phyloP scores from a whole-genome alignment of 2,113 vertebrate species.

The Psophia crepitans region DNA sequence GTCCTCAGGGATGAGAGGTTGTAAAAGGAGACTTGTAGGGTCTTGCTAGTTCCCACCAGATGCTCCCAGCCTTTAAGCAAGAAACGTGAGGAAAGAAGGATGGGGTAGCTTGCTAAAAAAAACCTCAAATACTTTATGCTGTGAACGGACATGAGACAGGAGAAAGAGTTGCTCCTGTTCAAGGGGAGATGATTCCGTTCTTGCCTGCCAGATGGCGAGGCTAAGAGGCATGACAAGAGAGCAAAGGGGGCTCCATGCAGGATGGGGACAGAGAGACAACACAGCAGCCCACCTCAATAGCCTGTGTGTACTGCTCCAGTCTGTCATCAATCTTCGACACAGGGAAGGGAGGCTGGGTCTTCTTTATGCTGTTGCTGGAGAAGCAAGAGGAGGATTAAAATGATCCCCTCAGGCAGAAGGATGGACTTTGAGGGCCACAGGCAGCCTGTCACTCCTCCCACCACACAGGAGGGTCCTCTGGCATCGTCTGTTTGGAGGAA shows the following conservation, averaged over 20 bases:
- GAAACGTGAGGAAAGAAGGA: not conserved
- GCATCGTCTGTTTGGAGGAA: not conserved
- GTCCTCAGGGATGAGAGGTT: not conserved
- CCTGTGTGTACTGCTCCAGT: conserved; percentile 89
- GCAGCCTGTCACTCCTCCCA: not conserved
- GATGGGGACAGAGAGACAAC: not conserved
- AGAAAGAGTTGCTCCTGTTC: not conserved
- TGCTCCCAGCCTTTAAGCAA: not conserved
- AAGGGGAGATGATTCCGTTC: not conserved
- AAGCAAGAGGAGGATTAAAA: not conserved
- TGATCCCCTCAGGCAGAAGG: not conserved
- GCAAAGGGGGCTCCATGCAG: not conserved
- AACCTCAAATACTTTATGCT: not conserved
- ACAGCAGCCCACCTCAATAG: conserved; percentile 81
- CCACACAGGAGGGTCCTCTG: not conserved
- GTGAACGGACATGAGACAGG: not conserved
- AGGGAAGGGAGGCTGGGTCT: conserved; percentile 72
- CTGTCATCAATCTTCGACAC: conserved; percentile 87
- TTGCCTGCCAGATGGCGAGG: not conserved
- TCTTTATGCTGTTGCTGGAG: conserved; percentile 81
- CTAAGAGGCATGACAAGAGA: not conserved
- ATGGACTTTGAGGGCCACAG: not conserved
- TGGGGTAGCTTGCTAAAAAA: not conserved
- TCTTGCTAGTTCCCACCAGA: not conserved
- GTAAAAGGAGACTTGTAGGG: not conserved